Base-by-base conservation (phyloP, 2,113 vertebrate genomes). In the Trematomus loennbergii region DNA sequence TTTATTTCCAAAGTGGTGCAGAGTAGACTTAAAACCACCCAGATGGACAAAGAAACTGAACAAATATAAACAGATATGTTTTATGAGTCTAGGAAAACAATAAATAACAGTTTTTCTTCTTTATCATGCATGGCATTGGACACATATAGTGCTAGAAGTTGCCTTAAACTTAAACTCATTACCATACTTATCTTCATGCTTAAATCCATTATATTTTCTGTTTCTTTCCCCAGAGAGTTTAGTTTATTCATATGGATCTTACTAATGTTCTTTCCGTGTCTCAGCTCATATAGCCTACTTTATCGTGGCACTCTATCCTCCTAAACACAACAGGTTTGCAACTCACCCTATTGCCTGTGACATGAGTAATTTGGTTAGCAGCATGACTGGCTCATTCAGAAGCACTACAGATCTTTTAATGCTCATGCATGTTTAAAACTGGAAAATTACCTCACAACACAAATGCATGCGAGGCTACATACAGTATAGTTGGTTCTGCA, bases 381-480 rank as follows among this genome's bases (percentile, higher is more conserved):
- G n/a, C 46, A 53, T 2, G 5, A 57, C 40, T 58, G 29, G 62
- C 63, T 25, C 0, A 45, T 20, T 64, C 55, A 70, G 45, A 70
- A 22, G 46, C 3, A 7, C 20, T 20, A 49, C 49, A 63, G 25
- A 78, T 82, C 13, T 72, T 72, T 74, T 78, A 50, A 83, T 82
- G 57, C 58, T 82, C 57, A 61, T 88, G 61, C 62, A 77, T 75
- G 69, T 76, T 88, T 82, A 66, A 85, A 78, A 45, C n/a, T 49
- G 17, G 33, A 78, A 76, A 62, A 86, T 9, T 11, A 46, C 71
- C 52, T 73, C 29, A 16, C 67, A 45, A 33, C 60, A 60, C 20
- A 67, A 64, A 80, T 43, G 17, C 62, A 65, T 74, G 54, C 9
- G 52, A 75, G 74, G 65, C 61, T 67, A 72, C 40, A 49, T 5